A percentile compares a stretch with the other conserved stretches of the same genome.
These are phyloP conservation scores for Okapia johnstoni DNA, from an alignment of 2,113 vertebrate genomes.

Conservation along the genomic window DNA sequence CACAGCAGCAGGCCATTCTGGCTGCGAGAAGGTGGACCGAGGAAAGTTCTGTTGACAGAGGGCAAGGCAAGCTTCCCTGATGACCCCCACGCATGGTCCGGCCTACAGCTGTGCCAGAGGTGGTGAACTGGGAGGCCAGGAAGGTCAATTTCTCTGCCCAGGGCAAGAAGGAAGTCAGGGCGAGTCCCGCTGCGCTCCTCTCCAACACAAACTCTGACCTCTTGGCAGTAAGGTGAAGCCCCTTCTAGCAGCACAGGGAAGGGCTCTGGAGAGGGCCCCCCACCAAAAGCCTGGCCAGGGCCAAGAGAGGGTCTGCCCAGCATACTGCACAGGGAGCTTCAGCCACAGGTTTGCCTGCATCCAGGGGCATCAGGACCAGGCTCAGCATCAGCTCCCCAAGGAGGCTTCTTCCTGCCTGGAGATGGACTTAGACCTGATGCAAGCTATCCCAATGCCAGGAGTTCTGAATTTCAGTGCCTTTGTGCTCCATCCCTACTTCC, in stretches of 20 bases:
- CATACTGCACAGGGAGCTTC: not conserved
- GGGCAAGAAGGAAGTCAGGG: not conserved
- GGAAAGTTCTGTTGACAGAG: not conserved
- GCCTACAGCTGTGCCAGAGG: not conserved
- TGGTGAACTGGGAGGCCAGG: not conserved
- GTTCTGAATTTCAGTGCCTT: not conserved
- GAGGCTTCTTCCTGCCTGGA: not conserved
- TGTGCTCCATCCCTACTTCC: not conserved
- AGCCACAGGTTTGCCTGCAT: not conserved
- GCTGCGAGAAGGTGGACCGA: not conserved
- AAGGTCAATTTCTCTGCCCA: not conserved
- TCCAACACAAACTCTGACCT: not conserved
- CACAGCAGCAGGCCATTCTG: not conserved
- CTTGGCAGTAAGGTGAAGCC: not conserved
- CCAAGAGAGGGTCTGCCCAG: not conserved
- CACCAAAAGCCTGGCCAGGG: not conserved
- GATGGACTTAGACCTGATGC: not conserved
- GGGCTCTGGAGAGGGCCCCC: not conserved
- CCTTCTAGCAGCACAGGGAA: not conserved
- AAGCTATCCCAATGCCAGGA: not conserved
- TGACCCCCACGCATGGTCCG: no score
- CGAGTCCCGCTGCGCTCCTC: not conserved
- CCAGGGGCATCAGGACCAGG: not conserved
- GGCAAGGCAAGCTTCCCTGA: not conserved
- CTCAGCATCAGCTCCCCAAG: not conserved